Base-by-base conservation (phyloP, 2,888 invertebrate species). In the Caenorhabditis parvicauda region DNA sequence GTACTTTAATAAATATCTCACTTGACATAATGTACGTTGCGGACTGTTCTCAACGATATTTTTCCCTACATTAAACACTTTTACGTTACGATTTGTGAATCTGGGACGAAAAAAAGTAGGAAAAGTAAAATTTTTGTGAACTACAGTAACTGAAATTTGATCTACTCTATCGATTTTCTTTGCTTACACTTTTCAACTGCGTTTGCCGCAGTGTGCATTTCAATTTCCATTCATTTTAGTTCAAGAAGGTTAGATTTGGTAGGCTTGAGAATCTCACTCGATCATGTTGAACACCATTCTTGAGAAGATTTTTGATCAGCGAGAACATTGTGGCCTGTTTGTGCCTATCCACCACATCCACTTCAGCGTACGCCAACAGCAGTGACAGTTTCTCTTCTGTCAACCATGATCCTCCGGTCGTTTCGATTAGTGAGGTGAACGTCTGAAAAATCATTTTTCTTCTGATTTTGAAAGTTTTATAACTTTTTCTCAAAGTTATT, bases 261-360 rank as follows among this genome's bases (percentile, higher is more conserved):
- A 7, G 25, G 4, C 5, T 7, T 43, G 9, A 29, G 17, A 9
- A 22, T 37, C 52, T 44, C 7, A 79, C 58, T 54, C 69, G 64
- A 22, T 69, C 66, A 53, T 77, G 76, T 24, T 64, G 54, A 21
- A 80, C 72, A 35, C 70, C 62, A 58, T 61, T 64, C 17, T 65
- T 63, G 21, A 79, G 59, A 49, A 76, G 71, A 61, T 84, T 83
- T 83, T 90, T 91, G 0, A 95, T 84, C 0, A 95, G 83, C 0
- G 88, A 86, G 81, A 95, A 95, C 0, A 92, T 92, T 35, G 90
- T 90, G 0, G 90, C 87, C 79, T 92, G 92, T 70, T 88, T 87
- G 35, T 89, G 89, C 43, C 88, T 86, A 75, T 90, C 90, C 78
- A 90, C 87, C 28, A 95, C 86, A 81, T 95, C 93, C 82, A 91